phyloP scores from a whole-genome alignment of 2,113 vertebrate genomes.

The Cephalophus harveyi region DNA sequence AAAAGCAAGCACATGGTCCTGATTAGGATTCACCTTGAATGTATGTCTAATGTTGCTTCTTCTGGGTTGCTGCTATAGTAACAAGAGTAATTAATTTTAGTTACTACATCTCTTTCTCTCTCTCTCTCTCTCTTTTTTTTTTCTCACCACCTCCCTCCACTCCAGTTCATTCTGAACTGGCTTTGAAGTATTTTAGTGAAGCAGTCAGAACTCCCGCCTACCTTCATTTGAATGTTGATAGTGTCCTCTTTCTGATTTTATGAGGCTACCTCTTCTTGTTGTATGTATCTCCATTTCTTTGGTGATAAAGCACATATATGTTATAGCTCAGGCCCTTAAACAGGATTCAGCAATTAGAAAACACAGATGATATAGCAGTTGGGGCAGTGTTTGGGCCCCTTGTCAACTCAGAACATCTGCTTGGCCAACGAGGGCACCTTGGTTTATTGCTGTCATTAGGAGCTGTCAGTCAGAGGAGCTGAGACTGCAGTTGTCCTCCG shows the following conservation, averaged over 20 bases:
- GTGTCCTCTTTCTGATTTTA: neutral
- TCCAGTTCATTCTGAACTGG: slow-evolving; percentile 75
- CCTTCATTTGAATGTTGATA: neutral
- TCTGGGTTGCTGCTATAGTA: slow-evolving; percentile 76
- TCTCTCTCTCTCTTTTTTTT: slow-evolving; percentile 1
- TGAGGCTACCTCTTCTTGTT: neutral
- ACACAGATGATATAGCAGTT: neutral
- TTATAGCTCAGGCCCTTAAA: neutral
- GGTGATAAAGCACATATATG: neutral
- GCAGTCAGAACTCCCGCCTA: neutral
- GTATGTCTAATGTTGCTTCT: slow-evolving; percentile 70
- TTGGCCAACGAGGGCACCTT: neutral
- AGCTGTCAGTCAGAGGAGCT: slow-evolving; percentile 50
- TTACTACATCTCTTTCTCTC: slow-evolving; percentile 63
- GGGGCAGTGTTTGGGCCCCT: neutral
- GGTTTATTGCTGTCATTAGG: slow-evolving; percentile 61
- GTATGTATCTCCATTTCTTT: neutral
- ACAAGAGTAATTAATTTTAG: slow-evolving; percentile 79
- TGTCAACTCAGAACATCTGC: slow-evolving; percentile 52
- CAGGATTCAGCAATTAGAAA: slow-evolving; percentile 7
- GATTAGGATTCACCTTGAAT: slow-evolving; percentile 76
- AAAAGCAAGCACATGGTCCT: slow-evolving; percentile 50
- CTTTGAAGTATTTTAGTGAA: slow-evolving; percentile 55
- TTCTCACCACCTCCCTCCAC: slow-evolving; percentile 37
- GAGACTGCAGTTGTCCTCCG: neutral